These are phyloP conservation scores for Rhopalosiphum nymphaeae DNA, from an alignment of 2,888 invertebrate genomes.

Conservation along the genomic window DNA sequence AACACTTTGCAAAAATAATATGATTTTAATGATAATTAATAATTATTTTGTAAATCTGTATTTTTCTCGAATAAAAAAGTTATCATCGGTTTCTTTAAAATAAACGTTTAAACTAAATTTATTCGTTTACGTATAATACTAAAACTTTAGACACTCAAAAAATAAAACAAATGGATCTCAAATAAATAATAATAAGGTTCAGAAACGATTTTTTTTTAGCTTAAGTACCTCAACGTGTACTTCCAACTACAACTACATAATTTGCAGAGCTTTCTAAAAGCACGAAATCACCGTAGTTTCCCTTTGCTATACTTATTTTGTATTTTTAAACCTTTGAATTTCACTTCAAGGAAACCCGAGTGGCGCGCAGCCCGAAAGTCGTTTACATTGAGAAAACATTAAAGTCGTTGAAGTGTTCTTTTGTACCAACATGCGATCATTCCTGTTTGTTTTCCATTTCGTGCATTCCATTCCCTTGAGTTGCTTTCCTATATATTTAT, in stretches of 20 bases:
- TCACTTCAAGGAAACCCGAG: slow-evolving; percentile 35
- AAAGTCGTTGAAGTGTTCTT: slow-evolving; percentile 51
- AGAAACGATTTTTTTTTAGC: not conserved
- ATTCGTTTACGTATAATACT: not conserved
- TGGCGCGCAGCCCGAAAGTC: slow-evolving; percentile 23
- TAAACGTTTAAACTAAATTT: not conserved
- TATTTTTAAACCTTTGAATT: slow-evolving; percentile 46
- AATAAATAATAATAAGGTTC: slow-evolving; percentile 21
- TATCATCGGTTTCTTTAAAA: not conserved
- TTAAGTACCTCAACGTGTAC: not conserved
- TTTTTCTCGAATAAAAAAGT: not conserved
- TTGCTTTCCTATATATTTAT: slow-evolving; percentile 29
- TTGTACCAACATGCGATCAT: slow-evolving; percentile 44
- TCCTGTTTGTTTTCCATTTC: slow-evolving; percentile 56
- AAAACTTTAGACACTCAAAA: not conserved
- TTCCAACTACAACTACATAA: slow-evolving; percentile 1
- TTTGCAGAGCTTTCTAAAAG: not conserved
- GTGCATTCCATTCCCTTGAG: slow-evolving; percentile 41
- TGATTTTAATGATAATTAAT: not conserved
- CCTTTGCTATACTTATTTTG: slow-evolving; percentile 17
- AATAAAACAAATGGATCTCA: slow-evolving; percentile 11
- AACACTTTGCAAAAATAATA: not conserved
- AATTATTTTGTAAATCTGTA: not conserved
- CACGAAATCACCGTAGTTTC: slow-evolving; percentile 31
- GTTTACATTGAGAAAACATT: slow-evolving; percentile 45